These are phyloP conservation scores for Sthenelais limicola DNA, from an alignment of 2,888 invertebrate genomes.

Conservation along the genomic window DNA sequence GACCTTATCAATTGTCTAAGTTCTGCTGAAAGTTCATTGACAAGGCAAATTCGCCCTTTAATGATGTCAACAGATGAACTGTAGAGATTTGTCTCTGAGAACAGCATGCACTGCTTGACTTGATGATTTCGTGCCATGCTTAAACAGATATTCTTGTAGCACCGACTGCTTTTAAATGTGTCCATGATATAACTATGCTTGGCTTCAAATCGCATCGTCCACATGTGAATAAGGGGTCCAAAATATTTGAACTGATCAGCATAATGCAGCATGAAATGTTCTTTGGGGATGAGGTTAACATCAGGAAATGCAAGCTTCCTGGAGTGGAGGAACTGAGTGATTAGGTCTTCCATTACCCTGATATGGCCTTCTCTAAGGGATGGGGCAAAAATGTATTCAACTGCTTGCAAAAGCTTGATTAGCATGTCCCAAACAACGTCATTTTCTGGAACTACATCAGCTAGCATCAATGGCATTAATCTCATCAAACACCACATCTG, in stretches of 20 bases:
- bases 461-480: neutral
- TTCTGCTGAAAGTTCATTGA: neutral
- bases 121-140: neutral
- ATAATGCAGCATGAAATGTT: neutral
- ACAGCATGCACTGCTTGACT: neutral
- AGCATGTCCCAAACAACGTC: neutral
- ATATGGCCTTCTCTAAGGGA: neutral
- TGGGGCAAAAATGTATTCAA: neutral
- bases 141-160: neutral
- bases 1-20: neutral
- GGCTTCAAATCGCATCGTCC: slow-evolving; percentile 2
- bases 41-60: neutral
- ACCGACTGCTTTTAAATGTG: neutral
- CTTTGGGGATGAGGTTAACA: neutral
- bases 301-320: neutral
- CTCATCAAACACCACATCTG: neutral
- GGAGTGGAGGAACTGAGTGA: neutral
- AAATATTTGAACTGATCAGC: neutral
- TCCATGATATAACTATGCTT: neutral
- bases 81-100: neutral
- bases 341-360: neutral
- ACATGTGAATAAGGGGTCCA: neutral
- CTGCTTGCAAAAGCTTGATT: neutral
- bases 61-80: neutral
- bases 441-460: neutral